phyloP scores from a whole-genome alignment of 2,113 vertebrate species.

The Oryzias melastigma region DNA sequence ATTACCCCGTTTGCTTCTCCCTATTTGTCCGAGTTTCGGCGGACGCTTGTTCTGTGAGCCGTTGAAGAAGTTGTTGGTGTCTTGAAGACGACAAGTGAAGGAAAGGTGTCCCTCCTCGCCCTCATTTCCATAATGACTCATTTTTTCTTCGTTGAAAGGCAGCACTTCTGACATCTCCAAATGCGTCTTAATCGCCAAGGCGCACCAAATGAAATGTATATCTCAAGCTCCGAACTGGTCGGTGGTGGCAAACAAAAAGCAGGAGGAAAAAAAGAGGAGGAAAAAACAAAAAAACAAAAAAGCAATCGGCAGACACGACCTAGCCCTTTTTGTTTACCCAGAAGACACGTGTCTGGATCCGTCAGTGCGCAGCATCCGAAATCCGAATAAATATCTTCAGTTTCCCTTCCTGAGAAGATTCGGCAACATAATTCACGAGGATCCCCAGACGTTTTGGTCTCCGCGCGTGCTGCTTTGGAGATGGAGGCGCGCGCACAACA shows the following conservation, averaged over 20 bases:
- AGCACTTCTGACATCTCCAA: slow-evolving; percentile 92
- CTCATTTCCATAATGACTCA: slow-evolving; percentile 91
- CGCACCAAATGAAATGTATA: slow-evolving; percentile 49
- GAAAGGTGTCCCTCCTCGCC: slow-evolving; percentile 91
- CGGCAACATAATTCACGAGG: slow-evolving; percentile 57
- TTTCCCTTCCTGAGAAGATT: slow-evolving; percentile 42
- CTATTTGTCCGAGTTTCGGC: slow-evolving; percentile 94
- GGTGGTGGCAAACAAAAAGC: slow-evolving; percentile 33
- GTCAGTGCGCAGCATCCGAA: slow-evolving; percentile 43
- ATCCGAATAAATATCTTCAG: slow-evolving; percentile 52
- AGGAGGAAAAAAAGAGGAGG: neutral
- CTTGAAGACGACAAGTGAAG: slow-evolving; percentile 97
- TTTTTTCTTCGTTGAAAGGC: slow-evolving; percentile 94
- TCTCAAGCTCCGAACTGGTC: slow-evolving; percentile 22
- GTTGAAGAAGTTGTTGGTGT: slow-evolving; percentile 95
- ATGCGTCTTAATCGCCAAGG: slow-evolving; percentile 67
- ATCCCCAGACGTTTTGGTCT: slow-evolving; percentile 18
- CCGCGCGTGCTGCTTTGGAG: slow-evolving; percentile 47
- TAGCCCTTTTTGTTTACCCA: slow-evolving; percentile 66
- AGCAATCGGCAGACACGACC: slow-evolving; percentile 47
- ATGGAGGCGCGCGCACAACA: slow-evolving; percentile 49
- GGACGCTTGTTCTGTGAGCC: slow-evolving; percentile 93
- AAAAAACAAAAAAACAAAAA: slow-evolving; percentile 22
- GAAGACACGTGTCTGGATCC: slow-evolving; percentile 70
- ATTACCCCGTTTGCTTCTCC: slow-evolving; percentile 93